Evolutionary conservation across 1,140 invertebrate genomes (phyloP), one percentile per base, ranked within the genome.

Genomic region (Philotrypesis tridentata): DNA sequence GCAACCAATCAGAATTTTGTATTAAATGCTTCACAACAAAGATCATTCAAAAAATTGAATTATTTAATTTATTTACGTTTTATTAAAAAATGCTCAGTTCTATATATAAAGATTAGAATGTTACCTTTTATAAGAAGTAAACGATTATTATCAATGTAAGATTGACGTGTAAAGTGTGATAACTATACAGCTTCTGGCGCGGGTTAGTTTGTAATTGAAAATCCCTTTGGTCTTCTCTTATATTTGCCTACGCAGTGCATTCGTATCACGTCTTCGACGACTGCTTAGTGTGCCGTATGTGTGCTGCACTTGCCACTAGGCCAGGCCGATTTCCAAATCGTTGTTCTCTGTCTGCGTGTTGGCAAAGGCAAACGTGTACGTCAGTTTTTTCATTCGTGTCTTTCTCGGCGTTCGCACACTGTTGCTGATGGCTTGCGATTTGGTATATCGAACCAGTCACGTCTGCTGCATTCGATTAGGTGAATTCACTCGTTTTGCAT

Each of bases 401-500:
- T 0, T 68, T 78, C 55, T 76, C 29, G 5, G 7, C 17, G 21
- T n/a, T n/a, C n/a, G n/a, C 8, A 1, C 31, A 0, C 40, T 43
- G 40, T 43, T 55, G 12, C 17, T 33, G 4, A 76, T 76, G 48
- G 23, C 17, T 27, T 25, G 33, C 61, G 60, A 76, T 40, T 76
- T 25, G 74, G 4, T 8, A 25, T 76, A 65, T 76, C 74, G 74
- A 60, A 31, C 12, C 11, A 3, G 21, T 23, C 73, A 76, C 61
- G 63, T 76, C n/a, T 65, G 21, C 12, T 1, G 37, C 73, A 37
- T 82, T 80, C 17, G 60, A 63, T 65, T 60, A 40, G 25, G 40
- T 14, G 21, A 33, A 74, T 74, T 76, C 67, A 76, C 25, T 71
- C 17, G 40, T 37, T 48, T 79, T 61, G 29, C 48, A 79, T 63